Evolutionary conservation across 2,888 invertebrate species (phyloP), one percentile per base, ranked within the genome.

Genomic region (Ochropleura plecta): DNA sequence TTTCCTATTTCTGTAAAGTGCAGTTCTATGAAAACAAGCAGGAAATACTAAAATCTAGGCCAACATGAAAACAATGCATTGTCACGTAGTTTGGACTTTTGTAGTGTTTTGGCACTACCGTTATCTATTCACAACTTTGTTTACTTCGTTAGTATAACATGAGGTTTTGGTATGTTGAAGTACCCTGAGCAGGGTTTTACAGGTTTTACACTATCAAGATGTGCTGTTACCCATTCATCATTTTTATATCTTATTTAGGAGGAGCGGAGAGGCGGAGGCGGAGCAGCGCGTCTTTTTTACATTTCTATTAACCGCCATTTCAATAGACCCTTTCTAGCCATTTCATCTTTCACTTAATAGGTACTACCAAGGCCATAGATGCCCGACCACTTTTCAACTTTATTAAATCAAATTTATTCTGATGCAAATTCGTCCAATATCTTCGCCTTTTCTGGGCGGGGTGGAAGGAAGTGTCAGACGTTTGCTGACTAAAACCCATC

Each of bases 51-150:
- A 75, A 55, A 78, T 73, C 48, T 66, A 75, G 76, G 81, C 14
- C 81, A 75, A 74, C 76, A 49, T 16, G 53, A 78, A 75, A 65
- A 75, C 81, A 81, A 81, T 53, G 81, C 30, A 53, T 74, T 66
- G 78, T 60, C 76, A 81, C 76, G 76, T 78, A 75, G 81, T 78
- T 68, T 18, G 20, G 44, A 64, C 12, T 68, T 82, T 77, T 48
- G 67, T 53, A 68, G 82, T 66, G 57, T 76, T 63, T 65, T 68
- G 63, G 42, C 57, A 65, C 51, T 9, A 68, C 68, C 48, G 66
- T 48, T 69, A 60, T 49, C 68, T 73, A 73, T 76, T 65, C 82
- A 65, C n/a, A 57, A 76, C 48, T 73, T 63, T 69, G 40, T 64
- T 46, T 57, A 63, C 48, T 59, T 70, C 40, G 62, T 70, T 67